Evolutionary conservation across 64 coral and sea anemone genomes (phyloP), one percentile per base, ranked within the genome.

Genomic region (Orbicella faveolata): DNA sequence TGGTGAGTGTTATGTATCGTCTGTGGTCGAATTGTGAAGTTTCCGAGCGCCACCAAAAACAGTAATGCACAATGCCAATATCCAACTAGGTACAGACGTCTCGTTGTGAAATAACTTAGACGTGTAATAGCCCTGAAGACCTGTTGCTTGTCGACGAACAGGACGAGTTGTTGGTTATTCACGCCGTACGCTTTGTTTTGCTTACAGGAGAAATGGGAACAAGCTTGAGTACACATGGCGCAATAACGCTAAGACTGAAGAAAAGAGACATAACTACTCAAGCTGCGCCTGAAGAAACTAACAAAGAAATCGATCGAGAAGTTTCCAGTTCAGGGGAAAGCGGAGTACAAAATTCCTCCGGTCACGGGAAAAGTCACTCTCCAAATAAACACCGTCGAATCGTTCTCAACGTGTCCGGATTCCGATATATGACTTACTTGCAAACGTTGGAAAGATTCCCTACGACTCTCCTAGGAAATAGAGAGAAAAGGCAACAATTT

Each of bases 391-490:
- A 84, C 33, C 83, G 73, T 36, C 92, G 95, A 62, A 79, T 96
- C 41, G 87, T 80, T 0, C 86, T 96, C 18, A 96, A 96, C 80
- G 95, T 96, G 35, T 96, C 95, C 59, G 95, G 95, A 75, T 96
- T 96, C 79, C 92, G 90, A 66, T 96, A 94, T 74, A 84, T 94
- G 76, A 96, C 95, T 25, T 96, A 96, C 57, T 4, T 74, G 1
- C 77, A 88, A 8, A 96, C 95, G 21, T 83, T 96, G 62, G 91
- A 96, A 54, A 96, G 93, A 77, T 96, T 96, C 48, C 97, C 97
- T 7, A 84, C 79, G 17, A 99, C 97, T 18, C 80, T 99, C 20
- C 89, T 99, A 12, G 97, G 94, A 41, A 80, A 99, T 55, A 86
- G 73, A 64, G 94, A 93, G 61, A 99, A 96, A 81, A 75, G 94